These are phyloP conservation scores for Chalcis sispes DNA, from an alignment of 2,888 invertebrate genomes.

Conservation along the genomic window DNA sequence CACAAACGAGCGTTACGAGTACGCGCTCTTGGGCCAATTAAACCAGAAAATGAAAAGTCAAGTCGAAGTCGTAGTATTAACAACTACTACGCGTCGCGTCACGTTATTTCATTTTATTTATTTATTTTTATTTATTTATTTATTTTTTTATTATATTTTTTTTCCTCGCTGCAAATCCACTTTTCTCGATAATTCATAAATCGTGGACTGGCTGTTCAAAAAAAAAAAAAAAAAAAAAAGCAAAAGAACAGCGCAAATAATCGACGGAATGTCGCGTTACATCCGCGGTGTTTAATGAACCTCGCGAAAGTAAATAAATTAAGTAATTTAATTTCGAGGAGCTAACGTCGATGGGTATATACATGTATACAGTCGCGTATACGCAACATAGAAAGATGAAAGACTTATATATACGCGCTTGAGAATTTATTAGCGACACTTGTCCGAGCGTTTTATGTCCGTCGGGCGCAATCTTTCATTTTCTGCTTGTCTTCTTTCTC, in stretches of 20 bases:
- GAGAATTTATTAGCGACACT: constrained; percentile 50
- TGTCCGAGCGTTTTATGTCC: constrained; percentile 40
- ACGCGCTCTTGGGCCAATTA: no score
- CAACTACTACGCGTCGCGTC: no score
- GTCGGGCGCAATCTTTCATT: constrained; percentile 34
- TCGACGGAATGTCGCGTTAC: neutral
- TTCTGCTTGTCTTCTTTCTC: neutral
- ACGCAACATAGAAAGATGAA: neutral
- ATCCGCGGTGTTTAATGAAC: neutral
- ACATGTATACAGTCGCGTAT: neutral
- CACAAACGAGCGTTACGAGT: no score
- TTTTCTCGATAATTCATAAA: constrained; percentile 30
- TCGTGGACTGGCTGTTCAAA: neutral
- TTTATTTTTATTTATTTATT: no score
- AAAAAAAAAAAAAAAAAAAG: neutral
- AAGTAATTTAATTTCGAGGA: constrained; percentile 42
- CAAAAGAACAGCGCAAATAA: no score
- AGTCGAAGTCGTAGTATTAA: no score
- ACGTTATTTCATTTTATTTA: no score
- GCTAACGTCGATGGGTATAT: neutral
- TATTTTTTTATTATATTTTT: no score
- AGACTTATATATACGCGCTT: constrained; percentile 17
- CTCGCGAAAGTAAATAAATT: constrained; percentile 45
- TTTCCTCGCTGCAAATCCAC: neutral
- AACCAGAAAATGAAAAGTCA: no score